Conservation (phyloP, 2,888 invertebrate genomes). For the Macrosoma leucophasiata region DNA sequence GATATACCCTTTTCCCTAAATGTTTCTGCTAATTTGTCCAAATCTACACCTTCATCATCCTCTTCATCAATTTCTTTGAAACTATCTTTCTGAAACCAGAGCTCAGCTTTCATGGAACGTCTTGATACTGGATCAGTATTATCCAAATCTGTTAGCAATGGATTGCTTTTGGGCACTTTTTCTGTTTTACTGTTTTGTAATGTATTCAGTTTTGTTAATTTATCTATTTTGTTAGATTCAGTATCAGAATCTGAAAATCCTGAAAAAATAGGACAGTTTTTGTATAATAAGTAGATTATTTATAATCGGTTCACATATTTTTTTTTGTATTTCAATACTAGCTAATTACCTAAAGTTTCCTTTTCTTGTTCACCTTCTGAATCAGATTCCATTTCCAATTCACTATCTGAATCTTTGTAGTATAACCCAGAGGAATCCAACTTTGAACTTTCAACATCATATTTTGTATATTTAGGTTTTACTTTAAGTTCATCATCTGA, state of each 20-base stretch:
- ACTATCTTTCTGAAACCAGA: conserved; percentile 91
- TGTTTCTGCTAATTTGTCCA: conserved; percentile 84
- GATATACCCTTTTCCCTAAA: conserved; percentile 82
- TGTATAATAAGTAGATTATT: conserved; percentile 1
- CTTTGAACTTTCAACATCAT: conserved; percentile 79
- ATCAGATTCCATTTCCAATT: conserved; percentile 76
- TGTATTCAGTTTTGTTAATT: conserved; percentile 60
- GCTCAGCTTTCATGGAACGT: conserved; percentile 84
- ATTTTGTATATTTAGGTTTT: conserved; percentile 74
- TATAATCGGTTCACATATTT: conserved; percentile 1
- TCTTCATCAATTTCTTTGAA: conserved; percentile 88
- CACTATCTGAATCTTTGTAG: conserved; percentile 80
- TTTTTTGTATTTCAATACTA: no score
- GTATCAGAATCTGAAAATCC: conserved; percentile 81
- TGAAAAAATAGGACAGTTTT: conserved; percentile 32
- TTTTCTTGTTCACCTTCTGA: conserved; percentile 73
- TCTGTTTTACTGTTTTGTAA: conserved; percentile 47
- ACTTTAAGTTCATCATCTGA: conserved; percentile 74
- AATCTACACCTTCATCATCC: conserved; percentile 91
- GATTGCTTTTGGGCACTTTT: conserved; percentile 72
- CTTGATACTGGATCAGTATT: conserved; percentile 83
- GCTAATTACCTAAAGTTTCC: conserved; percentile 72
- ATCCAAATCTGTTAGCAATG: conserved; percentile 88
- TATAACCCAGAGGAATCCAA: conserved; percentile 82
- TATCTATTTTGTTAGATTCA: conserved; percentile 53